These are phyloP conservation scores for Lophius americanus DNA, from an alignment of 2,797 vertebrate genomes.

Conservation along the genomic window DNA sequence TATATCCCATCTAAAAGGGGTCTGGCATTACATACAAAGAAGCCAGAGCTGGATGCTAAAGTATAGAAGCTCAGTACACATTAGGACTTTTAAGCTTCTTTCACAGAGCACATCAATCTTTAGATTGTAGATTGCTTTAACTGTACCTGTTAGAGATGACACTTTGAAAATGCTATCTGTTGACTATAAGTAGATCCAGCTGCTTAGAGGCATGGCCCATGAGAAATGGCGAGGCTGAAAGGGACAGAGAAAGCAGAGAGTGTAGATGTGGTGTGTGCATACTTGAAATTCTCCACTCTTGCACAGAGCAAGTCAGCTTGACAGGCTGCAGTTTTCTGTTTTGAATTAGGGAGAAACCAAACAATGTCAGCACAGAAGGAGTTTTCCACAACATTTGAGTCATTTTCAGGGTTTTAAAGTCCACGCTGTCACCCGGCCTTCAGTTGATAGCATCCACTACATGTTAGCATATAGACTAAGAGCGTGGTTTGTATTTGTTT, in stretches of 20 bases:
- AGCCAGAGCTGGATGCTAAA: background rate
- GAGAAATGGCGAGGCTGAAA: conserved; percentile 1
- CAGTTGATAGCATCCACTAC: conserved; percentile 18
- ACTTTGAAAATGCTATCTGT: background rate
- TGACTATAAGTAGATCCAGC: conserved; percentile 35
- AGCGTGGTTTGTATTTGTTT: conserved; percentile 17
- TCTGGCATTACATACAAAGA: background rate
- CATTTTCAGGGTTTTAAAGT: conserved; percentile 34
- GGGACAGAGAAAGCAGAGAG: conserved; percentile 40
- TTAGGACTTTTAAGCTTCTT: background rate
- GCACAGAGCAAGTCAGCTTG: conserved; percentile 59
- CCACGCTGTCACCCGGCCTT: conserved; percentile 14
- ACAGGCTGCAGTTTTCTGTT: conserved; percentile 61
- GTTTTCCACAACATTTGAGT: conserved; percentile 45
- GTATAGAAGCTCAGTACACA: background rate
- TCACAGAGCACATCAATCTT: background rate
- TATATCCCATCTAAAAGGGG: background rate
- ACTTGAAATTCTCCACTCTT: conserved; percentile 70
- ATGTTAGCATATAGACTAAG: conserved; percentile 14
- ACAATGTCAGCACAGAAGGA: conserved; percentile 62
- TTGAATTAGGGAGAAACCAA: conserved; percentile 68
- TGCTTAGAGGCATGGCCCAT: conserved; percentile 24
- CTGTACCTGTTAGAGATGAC: background rate
- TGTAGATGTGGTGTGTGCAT: conserved; percentile 59
- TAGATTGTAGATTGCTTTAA: background rate